Base-by-base conservation (phyloP, 2,797 vertebrate species). In the Pteropus rufus region DNA sequence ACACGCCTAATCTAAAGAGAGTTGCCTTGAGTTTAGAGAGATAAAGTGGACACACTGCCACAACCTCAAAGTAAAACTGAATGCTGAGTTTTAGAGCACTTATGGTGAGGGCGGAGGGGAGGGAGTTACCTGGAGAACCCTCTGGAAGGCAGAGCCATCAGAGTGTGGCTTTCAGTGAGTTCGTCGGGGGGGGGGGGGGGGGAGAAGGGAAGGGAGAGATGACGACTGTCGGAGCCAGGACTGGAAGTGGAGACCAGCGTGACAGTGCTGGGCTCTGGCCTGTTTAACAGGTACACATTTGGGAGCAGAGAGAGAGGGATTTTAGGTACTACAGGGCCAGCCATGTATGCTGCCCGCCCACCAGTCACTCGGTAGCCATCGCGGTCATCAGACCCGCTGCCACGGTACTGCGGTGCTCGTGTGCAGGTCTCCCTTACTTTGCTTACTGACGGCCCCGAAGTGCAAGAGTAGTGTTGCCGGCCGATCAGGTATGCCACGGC, bases 391-490 rank as follows among this genome's bases (percentile, higher is more conserved):
- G 31, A 8, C 9, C 11, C 1, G 7, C 34, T 44, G 26, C 23
- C 10, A 9, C 6, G 0, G 1, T 1, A 21, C 46, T 2, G 2
- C 58, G 23, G 58, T 0, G 75, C 58, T 23, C 1, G 29, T 14
- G 29, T 10, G 24, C 18, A 3, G 2, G 79, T 16, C 58, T 5
- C 62, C 31, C 62, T 23, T n/a, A n/a, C n/a, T n/a, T 64, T n/a
- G n/a, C 31, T n/a, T 7, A 16, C 5, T n/a, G 2, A n/a, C 6
- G 62, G 6, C 31, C 36, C 26, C 56, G 3, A 6, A 21, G 36
- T 31, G 36, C 56, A 31, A 12, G 39, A 21, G 54, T 19, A 31
- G 16, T 23, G 56, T 10, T 46, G 79, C 56, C 14, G 39, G 29
- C 58, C 8, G 0, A 31, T 21, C 26, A 2, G 56, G 44, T 23